A percentile compares a stretch with the other conserved stretches of the same genome.
Evolutionary conservation across 1,140 invertebrate genomes (phyloP).

Genomic region (Acyrthosiphon pisum): DNA sequence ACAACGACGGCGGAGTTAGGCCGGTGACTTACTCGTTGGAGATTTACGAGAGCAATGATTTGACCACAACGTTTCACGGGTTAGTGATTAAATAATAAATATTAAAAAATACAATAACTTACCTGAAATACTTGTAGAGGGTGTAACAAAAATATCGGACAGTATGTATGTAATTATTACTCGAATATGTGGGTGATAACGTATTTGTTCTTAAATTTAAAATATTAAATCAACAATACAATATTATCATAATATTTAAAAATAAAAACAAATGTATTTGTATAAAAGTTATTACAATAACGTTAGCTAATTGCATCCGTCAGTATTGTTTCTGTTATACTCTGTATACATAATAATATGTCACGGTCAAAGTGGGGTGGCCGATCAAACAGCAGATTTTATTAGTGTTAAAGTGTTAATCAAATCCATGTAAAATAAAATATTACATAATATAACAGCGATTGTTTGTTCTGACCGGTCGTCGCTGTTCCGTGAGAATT

Average conservation of each 20-base stretch:
- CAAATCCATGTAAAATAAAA: not conserved
- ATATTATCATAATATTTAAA: not conserved
- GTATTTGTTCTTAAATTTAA: not conserved
- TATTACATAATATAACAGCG: not conserved
- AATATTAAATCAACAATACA: not conserved
- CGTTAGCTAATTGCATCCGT: not conserved
- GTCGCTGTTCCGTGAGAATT: not conserved
- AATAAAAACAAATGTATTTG: not conserved
- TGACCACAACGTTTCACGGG: not conserved
- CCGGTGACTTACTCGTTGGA: conserved; percentile 25
- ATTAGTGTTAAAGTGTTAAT: conserved; percentile 6
- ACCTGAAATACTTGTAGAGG: no score
- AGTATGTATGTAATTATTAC: not conserved
- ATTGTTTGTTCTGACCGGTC: not conserved
- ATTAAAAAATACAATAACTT: not conserved
- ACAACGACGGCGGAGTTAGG: conserved; percentile 15
- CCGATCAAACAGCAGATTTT: not conserved
- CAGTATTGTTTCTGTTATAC: not conserved
- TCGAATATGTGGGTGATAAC: not conserved
- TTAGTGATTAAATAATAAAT: not conserved
- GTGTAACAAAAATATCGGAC: not conserved
- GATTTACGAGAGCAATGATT: conserved; percentile 27
- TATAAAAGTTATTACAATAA: not conserved
- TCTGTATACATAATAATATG: not conserved
- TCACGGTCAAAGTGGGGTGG: not conserved